Conservation (phyloP, 2,113 vertebrate genomes). For the Andinoacara biseriatus region DNA sequence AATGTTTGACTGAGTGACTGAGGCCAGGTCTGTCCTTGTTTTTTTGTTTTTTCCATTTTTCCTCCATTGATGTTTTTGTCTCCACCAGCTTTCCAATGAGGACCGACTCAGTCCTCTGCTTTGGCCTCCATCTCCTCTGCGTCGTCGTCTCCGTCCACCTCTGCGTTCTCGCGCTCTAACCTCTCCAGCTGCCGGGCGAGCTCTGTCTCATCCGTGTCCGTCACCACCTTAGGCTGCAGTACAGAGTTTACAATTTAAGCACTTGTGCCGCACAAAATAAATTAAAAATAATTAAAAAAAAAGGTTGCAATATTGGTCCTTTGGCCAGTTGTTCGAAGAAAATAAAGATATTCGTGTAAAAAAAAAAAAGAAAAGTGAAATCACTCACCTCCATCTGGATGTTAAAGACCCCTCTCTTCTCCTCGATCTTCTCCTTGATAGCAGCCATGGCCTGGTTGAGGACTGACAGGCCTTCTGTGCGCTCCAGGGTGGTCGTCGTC, state of each 20-base stretch:
- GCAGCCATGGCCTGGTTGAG: conserved; percentile 98
- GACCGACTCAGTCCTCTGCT: conserved; percentile 86
- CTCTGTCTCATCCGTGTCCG: conserved; percentile 97
- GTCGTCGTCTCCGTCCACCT: conserved; percentile 97
- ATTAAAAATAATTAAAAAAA: too few species aligned
- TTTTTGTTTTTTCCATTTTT: neutral
- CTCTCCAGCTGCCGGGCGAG: conserved; percentile 94
- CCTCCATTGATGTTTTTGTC: conserved; percentile 4
- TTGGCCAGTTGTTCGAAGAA: neutral
- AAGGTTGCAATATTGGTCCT: neutral
- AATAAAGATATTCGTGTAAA: neutral
- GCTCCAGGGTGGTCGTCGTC: conserved; percentile 97
- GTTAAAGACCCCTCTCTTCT: conserved; percentile 97
- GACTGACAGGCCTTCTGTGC: conserved; percentile 95
- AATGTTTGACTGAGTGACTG: conserved; percentile 44
- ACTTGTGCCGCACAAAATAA: neutral
- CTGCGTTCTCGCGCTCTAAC: conserved; percentile 95
- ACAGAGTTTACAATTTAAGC: neutral
- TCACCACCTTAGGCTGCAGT: conserved; percentile 94
- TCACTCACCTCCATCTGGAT: conserved; percentile 94
- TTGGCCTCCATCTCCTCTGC: conserved; percentile 98
- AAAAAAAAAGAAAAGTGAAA: neutral
- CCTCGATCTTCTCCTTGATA: conserved; percentile 98
- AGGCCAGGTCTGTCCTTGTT: conserved; percentile 39
- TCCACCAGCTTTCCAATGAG: conserved; percentile 12